Percentiles rank a stretch among this genome's conserved stretches.
These are phyloP conservation scores for Prietella phreatophila DNA, from an alignment of 2,113 vertebrate species.

Conservation along the genomic window DNA sequence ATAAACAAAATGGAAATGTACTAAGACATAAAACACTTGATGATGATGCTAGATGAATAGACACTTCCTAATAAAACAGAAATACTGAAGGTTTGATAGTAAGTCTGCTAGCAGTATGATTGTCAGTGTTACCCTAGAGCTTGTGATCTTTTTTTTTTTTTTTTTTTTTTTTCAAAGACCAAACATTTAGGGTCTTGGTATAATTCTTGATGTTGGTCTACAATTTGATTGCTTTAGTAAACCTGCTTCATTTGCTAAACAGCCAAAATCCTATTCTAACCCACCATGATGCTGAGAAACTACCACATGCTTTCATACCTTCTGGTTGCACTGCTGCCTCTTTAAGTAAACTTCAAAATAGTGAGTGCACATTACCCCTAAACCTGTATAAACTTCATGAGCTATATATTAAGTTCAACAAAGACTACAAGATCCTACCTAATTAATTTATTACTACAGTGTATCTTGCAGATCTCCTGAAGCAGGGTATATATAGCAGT, in stretches of 20 bases:
- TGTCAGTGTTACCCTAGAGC: neutral
- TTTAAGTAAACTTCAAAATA: neutral
- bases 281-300: neutral
- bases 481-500: neutral
- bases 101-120: neutral
- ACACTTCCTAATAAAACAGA: neutral
- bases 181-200: neutral
- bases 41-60: neutral
- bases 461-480: neutral
- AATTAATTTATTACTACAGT: neutral
- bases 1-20: neutral
- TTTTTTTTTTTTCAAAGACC: neutral
- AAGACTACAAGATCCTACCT: neutral
- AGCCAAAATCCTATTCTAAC: neutral
- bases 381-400: too few species aligned
- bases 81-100: neutral
- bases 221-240: neutral
- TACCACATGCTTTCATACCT: neutral
- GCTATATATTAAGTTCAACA: neutral
- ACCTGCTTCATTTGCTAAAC: neutral
- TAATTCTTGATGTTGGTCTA: neutral
- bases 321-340: neutral
- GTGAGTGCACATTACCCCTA: too few species aligned
- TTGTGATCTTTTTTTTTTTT: neutral
- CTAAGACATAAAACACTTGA: neutral